phyloP scores from a whole-genome alignment of 1,140 invertebrate genomes.

The Ceratina calcarata region DNA sequence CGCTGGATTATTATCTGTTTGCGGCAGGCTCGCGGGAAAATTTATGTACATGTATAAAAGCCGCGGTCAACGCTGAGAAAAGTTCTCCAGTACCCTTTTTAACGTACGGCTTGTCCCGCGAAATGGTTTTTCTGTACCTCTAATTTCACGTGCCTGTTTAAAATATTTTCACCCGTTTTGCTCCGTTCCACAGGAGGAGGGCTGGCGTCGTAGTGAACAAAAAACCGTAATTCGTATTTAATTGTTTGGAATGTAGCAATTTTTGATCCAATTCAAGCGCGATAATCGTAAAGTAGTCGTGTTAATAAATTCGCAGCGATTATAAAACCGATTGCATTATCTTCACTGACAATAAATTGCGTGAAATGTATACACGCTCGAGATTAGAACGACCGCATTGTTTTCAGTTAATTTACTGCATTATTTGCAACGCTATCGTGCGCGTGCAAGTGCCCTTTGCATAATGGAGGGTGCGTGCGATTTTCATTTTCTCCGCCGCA shows the following conservation, averaged over 20 bases:
- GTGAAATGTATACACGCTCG: background rate
- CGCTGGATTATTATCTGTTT: slow-evolving; percentile 6
- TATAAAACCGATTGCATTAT: no score
- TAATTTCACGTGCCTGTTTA: slow-evolving; percentile 25
- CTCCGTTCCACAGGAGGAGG: no score
- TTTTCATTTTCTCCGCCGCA: background rate
- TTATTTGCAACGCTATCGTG: background rate
- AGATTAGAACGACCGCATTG: background rate
- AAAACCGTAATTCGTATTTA: no score
- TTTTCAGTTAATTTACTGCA: background rate
- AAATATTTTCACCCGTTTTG: no score
- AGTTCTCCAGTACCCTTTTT: slow-evolving; percentile 22
- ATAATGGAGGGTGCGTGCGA: background rate
- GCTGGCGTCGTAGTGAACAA: no score
- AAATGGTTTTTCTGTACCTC: slow-evolving; percentile 29
- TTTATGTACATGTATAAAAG: slow-evolving; percentile 16
- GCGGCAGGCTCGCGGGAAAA: background rate
- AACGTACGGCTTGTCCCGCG: slow-evolving; percentile 20
- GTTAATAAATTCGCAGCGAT: no score
- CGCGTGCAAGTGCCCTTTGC: background rate
- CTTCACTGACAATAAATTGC: background rate
- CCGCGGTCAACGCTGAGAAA: slow-evolving; percentile 6
- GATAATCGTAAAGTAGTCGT: no score
- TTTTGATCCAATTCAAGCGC: no score
- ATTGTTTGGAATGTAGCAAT: no score